A percentile compares a stretch with the other conserved stretches of the same genome.
Evolutionary conservation across 2,797 vertebrate genomes (phyloP).

Genomic region (Thunnus albacares): DNA sequence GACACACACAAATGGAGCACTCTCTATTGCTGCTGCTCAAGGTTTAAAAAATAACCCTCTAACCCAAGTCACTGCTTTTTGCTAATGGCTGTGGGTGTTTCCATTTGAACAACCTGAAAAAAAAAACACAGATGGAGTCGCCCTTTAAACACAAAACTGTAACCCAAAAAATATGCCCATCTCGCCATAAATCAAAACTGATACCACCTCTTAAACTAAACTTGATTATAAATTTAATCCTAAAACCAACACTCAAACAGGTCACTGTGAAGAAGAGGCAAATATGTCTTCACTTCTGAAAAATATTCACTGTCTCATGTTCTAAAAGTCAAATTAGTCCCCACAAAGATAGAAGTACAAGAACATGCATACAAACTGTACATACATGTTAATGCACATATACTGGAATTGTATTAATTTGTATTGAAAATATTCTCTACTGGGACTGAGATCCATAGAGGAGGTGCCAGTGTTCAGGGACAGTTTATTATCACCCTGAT

Average conservation of each 20-base stretch:
- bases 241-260: background rate
- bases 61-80: too few species aligned
- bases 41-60: too few species aligned
- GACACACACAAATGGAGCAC: too few species aligned
- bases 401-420: background rate
- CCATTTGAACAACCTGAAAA: too few species aligned
- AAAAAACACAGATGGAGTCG: too few species aligned
- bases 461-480: background rate
- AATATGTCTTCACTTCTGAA: background rate
- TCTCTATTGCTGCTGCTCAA: too few species aligned
- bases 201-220: background rate
- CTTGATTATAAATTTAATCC: background rate
- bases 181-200: background rate
- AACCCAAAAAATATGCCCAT: background rate
- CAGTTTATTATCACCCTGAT: background rate
- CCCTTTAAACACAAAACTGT: background rate
- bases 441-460: constrained; percentile 51
- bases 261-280: background rate
- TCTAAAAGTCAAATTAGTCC: background rate
- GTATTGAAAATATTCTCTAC: background rate
- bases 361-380: background rate
- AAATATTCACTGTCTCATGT: background rate
- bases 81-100: too few species aligned
- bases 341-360: constrained; percentile 38
- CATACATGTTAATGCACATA: background rate